Conservation (phyloP, 2,888 invertebrate genomes). For the Clivina fossor region DNA sequence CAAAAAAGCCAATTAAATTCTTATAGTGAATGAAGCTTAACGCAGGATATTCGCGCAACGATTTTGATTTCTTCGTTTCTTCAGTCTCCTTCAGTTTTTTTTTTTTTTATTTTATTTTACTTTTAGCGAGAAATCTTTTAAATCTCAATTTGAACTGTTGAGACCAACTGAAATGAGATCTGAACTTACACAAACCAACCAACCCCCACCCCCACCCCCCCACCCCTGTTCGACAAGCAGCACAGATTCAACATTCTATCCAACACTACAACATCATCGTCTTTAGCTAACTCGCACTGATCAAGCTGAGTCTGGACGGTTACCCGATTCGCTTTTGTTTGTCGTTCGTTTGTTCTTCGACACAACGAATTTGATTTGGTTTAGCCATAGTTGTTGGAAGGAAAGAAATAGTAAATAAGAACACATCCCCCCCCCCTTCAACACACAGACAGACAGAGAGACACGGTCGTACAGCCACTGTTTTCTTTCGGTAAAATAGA, state of each 20-base stretch:
- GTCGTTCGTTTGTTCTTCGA: constrained; percentile 17
- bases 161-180: constrained; percentile 15
- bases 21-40: background rate
- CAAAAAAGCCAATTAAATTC: too few relatives aligned
- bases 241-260: too few relatives aligned
- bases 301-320: constrained; percentile 11
- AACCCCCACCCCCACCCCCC: background rate
- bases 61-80: constrained; percentile 5
- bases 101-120: too few relatives aligned
- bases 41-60: constrained; percentile 5
- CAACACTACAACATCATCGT: too few relatives aligned
- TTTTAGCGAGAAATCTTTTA: constrained; percentile 27
- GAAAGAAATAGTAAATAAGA: constrained; percentile 6
- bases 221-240: background rate
- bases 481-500: too few relatives aligned
- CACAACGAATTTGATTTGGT: constrained; percentile 21
- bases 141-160: constrained; percentile 20
- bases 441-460: too few relatives aligned
- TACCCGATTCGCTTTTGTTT: constrained; percentile 23
- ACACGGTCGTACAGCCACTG: too few relatives aligned
- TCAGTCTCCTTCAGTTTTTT: too few relatives aligned
- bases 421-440: too few relatives aligned
- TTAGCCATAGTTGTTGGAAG: constrained; percentile 8
- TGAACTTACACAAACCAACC: background rate
- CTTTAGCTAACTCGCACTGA: too few relatives aligned